Conservation (phyloP, 64 coral and sea anemone genomes). For the Stichodactyla mertensii region DNA sequence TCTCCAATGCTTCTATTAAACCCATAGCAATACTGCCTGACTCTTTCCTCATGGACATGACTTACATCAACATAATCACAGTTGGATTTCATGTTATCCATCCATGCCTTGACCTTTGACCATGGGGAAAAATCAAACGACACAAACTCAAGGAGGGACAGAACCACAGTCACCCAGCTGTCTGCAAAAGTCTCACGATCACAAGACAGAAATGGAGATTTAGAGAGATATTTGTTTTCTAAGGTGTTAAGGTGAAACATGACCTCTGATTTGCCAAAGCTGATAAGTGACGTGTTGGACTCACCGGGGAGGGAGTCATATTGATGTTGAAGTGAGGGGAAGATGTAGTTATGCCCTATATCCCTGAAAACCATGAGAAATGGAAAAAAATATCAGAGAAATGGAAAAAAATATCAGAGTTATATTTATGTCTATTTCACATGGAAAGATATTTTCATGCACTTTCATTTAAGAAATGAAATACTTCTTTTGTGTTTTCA, state of each 20-base stretch:
- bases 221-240: slow-evolving; percentile 60
- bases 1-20: slow-evolving; percentile 12
- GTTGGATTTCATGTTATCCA: slow-evolving; percentile 53
- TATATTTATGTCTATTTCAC: too few relatives aligned
- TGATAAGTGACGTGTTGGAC: slow-evolving; percentile 49
- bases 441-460: too few relatives aligned
- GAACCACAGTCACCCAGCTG: slow-evolving; percentile 50
- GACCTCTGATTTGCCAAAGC: slow-evolving; percentile 66
- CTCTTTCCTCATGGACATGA: slow-evolving; percentile 58
- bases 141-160: slow-evolving; percentile 68
- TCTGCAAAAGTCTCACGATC: slow-evolving; percentile 52
- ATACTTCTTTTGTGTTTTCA: too few relatives aligned
- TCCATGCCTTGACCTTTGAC: slow-evolving; percentile 59
- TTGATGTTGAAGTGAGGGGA: slow-evolving; percentile 53
- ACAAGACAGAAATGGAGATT: slow-evolving; percentile 42
- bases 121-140: slow-evolving; percentile 60
- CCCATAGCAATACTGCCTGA: slow-evolving; percentile 38
- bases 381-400: neutral
- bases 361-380: slow-evolving; percentile 37
- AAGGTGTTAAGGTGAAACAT: slow-evolving; percentile 52
- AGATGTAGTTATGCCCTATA: slow-evolving; percentile 63
- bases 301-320: slow-evolving; percentile 46
- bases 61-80: slow-evolving; percentile 80
- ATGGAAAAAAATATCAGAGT: neutral
- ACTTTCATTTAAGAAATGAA: too few relatives aligned